These are phyloP conservation scores for Rhegmatorhina hoffmannsi DNA, from an alignment of 2,113 vertebrate genomes.

Conservation along the genomic window DNA sequence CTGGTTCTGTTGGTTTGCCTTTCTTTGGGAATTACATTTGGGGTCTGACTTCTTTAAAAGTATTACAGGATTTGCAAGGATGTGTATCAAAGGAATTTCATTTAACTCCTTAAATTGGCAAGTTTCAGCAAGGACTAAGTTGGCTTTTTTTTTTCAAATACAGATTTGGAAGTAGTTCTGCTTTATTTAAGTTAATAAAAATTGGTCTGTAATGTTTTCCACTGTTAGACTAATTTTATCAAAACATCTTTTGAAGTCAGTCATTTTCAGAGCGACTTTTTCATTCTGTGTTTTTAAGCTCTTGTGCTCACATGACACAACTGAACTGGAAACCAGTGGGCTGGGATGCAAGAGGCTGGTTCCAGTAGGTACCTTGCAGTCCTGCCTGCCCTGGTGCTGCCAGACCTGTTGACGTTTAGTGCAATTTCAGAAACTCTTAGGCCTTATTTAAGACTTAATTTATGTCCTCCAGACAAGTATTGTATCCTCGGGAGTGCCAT, in stretches of 20 bases:
- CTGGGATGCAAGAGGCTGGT: neutral
- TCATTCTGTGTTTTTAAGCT: neutral
- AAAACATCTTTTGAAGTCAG: neutral
- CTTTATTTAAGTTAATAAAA: neutral
- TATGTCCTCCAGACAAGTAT: fast-evolving
- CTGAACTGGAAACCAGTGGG: neutral
- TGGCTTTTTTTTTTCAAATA: neutral
- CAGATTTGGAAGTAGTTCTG: neutral
- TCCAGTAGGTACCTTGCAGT: neutral
- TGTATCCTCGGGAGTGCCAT: fast-evolving
- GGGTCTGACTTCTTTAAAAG: neutral
- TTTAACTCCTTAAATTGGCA: neutral
- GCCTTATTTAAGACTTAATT: neutral
- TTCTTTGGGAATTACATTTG: neutral
- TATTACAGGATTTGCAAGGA: neutral
- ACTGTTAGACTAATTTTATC: neutral
- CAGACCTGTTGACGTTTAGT: neutral
- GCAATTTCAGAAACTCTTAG: neutral
- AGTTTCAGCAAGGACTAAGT: neutral
- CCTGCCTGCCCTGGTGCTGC: neutral
- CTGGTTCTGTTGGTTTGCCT: neutral
- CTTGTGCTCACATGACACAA: neutral
- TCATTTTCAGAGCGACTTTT: neutral
- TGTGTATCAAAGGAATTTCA: neutral
- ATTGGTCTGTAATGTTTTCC: neutral